Evolutionary conservation across 1,140 invertebrate species (phyloP), one percentile per base, ranked within the genome.

Genomic region (Neotoxoptera formosana): DNA sequence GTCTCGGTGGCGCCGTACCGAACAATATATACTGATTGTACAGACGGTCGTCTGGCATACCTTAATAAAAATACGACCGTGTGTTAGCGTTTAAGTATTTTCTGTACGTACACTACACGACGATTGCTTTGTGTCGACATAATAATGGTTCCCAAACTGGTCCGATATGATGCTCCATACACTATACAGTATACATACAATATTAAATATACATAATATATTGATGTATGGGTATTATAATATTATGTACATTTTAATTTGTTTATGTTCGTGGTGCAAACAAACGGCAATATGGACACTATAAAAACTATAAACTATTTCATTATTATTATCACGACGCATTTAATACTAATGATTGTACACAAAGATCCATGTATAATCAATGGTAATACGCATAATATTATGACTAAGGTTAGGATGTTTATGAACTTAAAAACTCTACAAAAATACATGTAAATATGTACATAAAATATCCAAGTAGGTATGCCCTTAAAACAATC

Each of bases 1-100:
- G 14, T n/a, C 60, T 76, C 6, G 60, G n/a, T 76, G 60, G 60
- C 60, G 60, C 60, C 60, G 14, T n/a, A 1, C 21, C 14, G 60
- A 76, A 76, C 60, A 76, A 67, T n/a, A 67, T 67, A 76, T 76
- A 76, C 60, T 76, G 60, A 34, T 76, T 76, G 60, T n/a, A n/a
- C 23, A 14, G n/a, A n/a, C 60, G 60, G 30, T 34, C 60, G 60
- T 76, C 60, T 76, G 60, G 60, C 60, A 76, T 76, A 76, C 60
- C 60, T 67, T 67, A 67, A 67, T 67, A 76, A 76, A 67, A 76
- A 76, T 76, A 76, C 60, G 30, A n/a, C 60, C 60, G 60, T 76
- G 60, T 76, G 60, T 76, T 76, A 17, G 30, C n/a, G 60, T 76
- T 76, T 76, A 76, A 76, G 60, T n/a, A 76, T 76, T 76, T 76